Evolutionary conservation across 2,113 vertebrate species (phyloP), one percentile per base, ranked within the genome.

Genomic region (Heterochromis multidens): DNA sequence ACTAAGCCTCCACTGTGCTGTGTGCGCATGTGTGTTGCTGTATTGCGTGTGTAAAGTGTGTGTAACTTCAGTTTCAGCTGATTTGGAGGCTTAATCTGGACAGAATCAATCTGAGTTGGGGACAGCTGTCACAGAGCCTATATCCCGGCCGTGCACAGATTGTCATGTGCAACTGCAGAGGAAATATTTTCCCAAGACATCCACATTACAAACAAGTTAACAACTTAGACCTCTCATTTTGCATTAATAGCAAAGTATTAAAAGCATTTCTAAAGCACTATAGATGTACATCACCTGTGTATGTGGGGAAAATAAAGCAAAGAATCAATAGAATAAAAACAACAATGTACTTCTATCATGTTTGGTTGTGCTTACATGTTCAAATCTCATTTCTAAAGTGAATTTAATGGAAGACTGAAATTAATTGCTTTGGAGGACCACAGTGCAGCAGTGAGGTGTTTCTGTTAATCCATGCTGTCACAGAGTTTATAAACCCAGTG

Each of bases 71-170:
- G 57, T 14, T 52, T 62, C 19, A 7, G 67, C 46, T 86, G 85
- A 90, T 89, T 87, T 80, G 82, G 37, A 78, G 80, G 81, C 77
- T 88, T 92, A 93, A 93, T 95, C 86, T 88, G 84, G 79, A 85
- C 72, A 62, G 77, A 91, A 89, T 91, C 83, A 83, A 81, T 62
- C 85, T 85, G 87, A 89, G 83, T 74, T 70, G 83, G 43, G 37
- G 79, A 87, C 92, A 93, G 93, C 91, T 93, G 91, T 90, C 87
- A 83, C 82, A 27, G 29, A n/a, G 70, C 37, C 35, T 67, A 21
- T 82, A 79, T 54, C 52, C 19, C 6, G 25, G 13, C 31, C 21
- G 56, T 60, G 65, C 81, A 61, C 3, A 13, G 43, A 84, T 58
- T 43, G 77, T 63, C 80, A 83, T 49, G 76, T 76, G 58, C 79